Evolutionary conservation across 2,888 invertebrate species (phyloP), one percentile per base, ranked within the genome.

Genomic region (Lasioglossum malachurum): DNA sequence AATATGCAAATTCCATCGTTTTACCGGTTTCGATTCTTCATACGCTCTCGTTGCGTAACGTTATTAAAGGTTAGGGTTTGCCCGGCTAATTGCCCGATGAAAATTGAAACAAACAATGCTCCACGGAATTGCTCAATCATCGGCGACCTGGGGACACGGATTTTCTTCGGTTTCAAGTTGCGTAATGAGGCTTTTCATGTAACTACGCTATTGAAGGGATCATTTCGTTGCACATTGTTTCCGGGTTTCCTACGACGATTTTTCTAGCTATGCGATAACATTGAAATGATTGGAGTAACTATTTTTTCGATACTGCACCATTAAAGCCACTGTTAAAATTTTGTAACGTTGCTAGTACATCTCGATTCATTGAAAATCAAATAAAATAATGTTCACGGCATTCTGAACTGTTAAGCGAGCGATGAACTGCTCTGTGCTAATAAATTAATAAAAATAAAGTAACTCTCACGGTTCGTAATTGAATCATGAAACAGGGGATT

Each of bases 1-100:
- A 85, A 87, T 87, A 85, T 85, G 86, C 82, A 85, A 85, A 87
- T 87, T 49, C 69, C 75, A 10, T 19, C 77, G 73, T 78, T 67
- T 75, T 85, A 79, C 75, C 78, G 78, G 86, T 80, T 86, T 86
- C 69, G 41, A 76, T 83, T 73, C 78, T 84, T 84, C 78, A 67
- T 67, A 67, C 67, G 44, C 84, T 67, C 38, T 46, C 72, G 57
- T 85, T 85, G 57, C 57, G 85, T 67, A 83, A 79, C 72, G 31
- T 81, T 76, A 73, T 78, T 64, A 69, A 79, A 75, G 74, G 46
- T 73, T 69, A 31, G 60, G 78, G 64, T 31, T 44, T 72, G 49
- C 31, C 38, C 27, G 60, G 41, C 64, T 83, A 76, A 83, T 82
- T 76, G 83, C 23, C n/a, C 8, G 31, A 8, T 35, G 53, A 67